Evolutionary conservation across 2,113 vertebrate species (phyloP).

Genomic region (Brachypteracias leptosomus): DNA sequence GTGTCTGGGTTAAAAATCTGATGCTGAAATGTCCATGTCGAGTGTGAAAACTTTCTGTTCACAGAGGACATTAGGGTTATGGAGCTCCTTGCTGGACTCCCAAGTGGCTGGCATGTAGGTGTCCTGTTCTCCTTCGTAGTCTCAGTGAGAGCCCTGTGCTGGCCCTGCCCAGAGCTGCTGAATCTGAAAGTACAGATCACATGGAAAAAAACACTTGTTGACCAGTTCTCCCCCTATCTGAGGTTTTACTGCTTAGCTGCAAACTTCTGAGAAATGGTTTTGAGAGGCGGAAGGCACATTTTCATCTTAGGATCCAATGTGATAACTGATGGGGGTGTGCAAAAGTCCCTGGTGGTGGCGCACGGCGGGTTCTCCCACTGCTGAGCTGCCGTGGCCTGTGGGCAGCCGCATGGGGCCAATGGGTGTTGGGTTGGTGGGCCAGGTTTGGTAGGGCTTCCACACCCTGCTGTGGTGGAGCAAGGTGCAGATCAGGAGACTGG

Average conservation of each 20-base stretch:
- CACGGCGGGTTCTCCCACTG: fast-evolving
- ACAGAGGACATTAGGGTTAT: fast-evolving
- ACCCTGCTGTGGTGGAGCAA: fast-evolving
- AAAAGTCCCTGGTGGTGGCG: neutral
- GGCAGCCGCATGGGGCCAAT: too few relatives aligned
- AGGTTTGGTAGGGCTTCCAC: neutral
- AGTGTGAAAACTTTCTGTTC: neutral
- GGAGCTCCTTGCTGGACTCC: neutral
- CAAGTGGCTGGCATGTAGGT: neutral
- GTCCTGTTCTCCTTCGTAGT: neutral
- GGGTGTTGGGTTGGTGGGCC: too few relatives aligned
- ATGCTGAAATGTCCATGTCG: neutral
- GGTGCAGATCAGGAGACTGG: neutral
- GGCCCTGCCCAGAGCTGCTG: neutral
- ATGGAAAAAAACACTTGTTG: neutral
- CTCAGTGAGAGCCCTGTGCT: neutral
- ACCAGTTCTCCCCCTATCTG: neutral
- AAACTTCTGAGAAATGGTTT: conserved; percentile 4
- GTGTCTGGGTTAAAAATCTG: neutral
- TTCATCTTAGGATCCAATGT: neutral
- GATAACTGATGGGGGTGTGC: neutral
- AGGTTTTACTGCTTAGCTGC: neutral
- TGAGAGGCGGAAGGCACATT: neutral
- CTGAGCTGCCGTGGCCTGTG: neutral
- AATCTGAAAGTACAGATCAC: neutral